Conservation (phyloP, 1,140 invertebrate species). For the Colletes latitarsis region DNA sequence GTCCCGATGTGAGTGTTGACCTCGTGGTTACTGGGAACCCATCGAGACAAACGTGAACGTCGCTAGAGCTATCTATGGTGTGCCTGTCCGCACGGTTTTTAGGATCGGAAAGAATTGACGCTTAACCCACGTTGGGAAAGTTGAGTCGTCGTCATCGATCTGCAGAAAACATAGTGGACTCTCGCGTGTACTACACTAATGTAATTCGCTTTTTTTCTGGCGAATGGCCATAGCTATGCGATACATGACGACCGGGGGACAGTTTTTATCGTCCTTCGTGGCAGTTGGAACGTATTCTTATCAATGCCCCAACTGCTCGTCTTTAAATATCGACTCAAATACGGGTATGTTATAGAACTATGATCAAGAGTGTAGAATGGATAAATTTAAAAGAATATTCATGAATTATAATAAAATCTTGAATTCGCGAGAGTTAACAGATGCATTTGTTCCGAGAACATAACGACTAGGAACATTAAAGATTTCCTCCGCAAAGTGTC, state of each 20-base stretch:
- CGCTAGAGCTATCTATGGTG: constrained; percentile 62
- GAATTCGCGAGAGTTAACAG: too few relatives aligned
- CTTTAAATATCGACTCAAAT: not conserved
- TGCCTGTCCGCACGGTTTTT: constrained; percentile 51
- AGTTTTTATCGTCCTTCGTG: not conserved
- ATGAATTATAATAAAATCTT: too few relatives aligned
- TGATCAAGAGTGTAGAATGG: too few relatives aligned
- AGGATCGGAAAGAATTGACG: constrained; percentile 58
- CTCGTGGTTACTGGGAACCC: constrained; percentile 62
- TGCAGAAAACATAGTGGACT: constrained; percentile 45
- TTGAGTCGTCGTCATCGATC: constrained; percentile 48
- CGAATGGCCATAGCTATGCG: constrained; percentile 1
- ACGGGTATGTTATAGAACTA: too few relatives aligned
- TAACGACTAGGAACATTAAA: too few relatives aligned
- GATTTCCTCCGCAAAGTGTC: too few relatives aligned
- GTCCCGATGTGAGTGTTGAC: constrained; percentile 66
- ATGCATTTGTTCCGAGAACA: too few relatives aligned
- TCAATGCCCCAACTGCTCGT: not conserved
- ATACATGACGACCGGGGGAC: not conserved
- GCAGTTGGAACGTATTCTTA: constrained; percentile 6
- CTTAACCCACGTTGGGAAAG: constrained; percentile 58
- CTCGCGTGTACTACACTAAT: constrained; percentile 48
- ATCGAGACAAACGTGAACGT: constrained; percentile 53
- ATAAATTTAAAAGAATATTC: too few relatives aligned
- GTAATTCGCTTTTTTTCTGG: constrained; percentile 30